Base-by-base conservation (phyloP, 2,797 vertebrate genomes). In the Pangasius krempfi region DNA sequence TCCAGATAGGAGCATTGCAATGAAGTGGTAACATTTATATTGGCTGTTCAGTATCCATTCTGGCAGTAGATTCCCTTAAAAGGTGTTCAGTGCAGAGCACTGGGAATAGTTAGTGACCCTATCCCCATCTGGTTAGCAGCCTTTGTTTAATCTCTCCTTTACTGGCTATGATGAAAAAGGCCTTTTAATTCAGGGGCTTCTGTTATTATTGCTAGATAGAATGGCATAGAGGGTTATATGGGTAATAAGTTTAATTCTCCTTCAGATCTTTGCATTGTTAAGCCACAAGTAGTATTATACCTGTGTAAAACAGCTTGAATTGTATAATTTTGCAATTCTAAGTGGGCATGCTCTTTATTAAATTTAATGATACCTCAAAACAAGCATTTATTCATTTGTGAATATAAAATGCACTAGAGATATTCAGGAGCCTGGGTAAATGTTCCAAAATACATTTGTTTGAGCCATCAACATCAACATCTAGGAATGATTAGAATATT, bases 101-200 rank as follows among this genome's bases (percentile, higher is more conserved):
- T 78, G 47, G 84, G 62, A 87, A 87, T 87, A 83, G 89, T 60
- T 87, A 62, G 82, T 33, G 37, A 73, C 72, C 58, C 37, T 50
- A 78, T 47, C 12, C 40, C 10, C 60, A 89, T 82, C 79, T 84
- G 85, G 85, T 84, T 87, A 87, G 70, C 64, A 64, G 72, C 54
- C 88, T 66, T 82, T 87, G 79, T 75, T 87, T 66, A 89, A 89
- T 75, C 33, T 84, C 27, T 76, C 85, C 85, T 86, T 82, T 86
- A 82, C 84, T 89, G 84, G 78, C 84, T 82, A n/a, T 79, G 40
- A 84, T 60, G 44, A 56, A 75, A 73, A 60, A 79, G 5, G 1
- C 3, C 18, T 25, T 50, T 47, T 50, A 40, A 50, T 72, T 78
- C 62, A 85, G 10, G 20, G 80, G 25, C 50, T 68, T 56, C 30